Percentiles rank a stretch among this genome's conserved stretches.
These are phyloP conservation scores for Graphium colonna DNA, from an alignment of 2,888 invertebrate genomes.

Conservation along the genomic window DNA sequence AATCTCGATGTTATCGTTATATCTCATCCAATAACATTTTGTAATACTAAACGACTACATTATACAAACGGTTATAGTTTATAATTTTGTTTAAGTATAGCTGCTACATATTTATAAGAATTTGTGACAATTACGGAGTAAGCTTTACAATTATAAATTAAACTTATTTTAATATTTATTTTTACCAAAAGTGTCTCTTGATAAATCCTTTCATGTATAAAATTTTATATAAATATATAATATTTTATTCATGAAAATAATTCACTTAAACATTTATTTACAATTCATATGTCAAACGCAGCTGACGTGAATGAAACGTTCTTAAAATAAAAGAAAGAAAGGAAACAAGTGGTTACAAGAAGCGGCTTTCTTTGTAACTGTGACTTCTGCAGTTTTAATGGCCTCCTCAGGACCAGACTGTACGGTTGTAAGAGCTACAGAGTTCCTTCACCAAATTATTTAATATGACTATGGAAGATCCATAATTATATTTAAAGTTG, in stretches of 20 bases:
- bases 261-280: neutral
- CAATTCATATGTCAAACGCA: slow-evolving; percentile 6
- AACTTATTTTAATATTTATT: neutral
- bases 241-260: too few relatives aligned
- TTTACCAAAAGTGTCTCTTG: neutral
- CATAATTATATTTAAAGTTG: too few relatives aligned
- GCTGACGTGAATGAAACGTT: slow-evolving; percentile 17
- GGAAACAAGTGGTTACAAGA: slow-evolving; percentile 19
- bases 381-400: slow-evolving; percentile 22
- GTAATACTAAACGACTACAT: too few relatives aligned
- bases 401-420: slow-evolving; percentile 9
- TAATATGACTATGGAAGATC: neutral
- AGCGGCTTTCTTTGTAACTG: slow-evolving; percentile 18
- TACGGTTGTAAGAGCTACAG: neutral
- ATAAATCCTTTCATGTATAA: neutral
- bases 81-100: too few relatives aligned
- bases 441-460: neutral
- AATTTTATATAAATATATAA: too few relatives aligned
- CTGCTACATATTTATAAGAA: neutral
- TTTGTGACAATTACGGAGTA: neutral
- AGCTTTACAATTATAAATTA: neutral
- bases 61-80: neutral
- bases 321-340: slow-evolving; percentile 19
- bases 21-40: too few relatives aligned
- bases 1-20: slow-evolving; percentile 12